Evolutionary conservation across 2,888 invertebrate genomes (phyloP), one percentile per base, ranked within the genome.

Genomic region (Netelia melanura): DNA sequence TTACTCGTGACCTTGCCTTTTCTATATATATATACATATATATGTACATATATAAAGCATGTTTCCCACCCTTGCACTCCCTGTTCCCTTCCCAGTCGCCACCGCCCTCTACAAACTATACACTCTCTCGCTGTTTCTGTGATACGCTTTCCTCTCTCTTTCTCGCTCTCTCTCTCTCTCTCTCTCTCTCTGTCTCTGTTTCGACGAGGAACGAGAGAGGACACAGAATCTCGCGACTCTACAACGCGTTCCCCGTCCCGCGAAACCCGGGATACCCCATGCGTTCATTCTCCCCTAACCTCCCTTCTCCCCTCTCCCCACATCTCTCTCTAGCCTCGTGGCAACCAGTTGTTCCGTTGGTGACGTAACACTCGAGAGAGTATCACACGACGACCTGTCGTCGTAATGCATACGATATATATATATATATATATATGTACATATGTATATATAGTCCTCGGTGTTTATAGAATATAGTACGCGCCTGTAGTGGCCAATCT

Each of bases 281-380:
- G 94, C 93, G 89, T 91, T 92, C 77, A 76, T 80, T 71, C 74
- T 67, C 43, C 81, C 84, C 76, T 58, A 67, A 56, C 52, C 67
- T 30, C 74, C 65, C 52, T 70, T 76, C 76, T 9, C 30, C 9
- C 70, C 30, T 54, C 83, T 17, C 21, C 71, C 76, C 65, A 3
- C 5, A 5, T 30, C 30, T 30, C 30, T 5, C 30, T 30, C 30
- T 30, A 30, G 30, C 80, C 48, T 71, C 84, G 72, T 75, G 87
- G 85, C 90, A 95, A 93, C 74, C 95, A 95, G 93, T 94, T 95
- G 93, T 95, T 95, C 91, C 95, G 89, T 90, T 89, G 90, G 90
- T 91, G 91, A 91, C 91, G 91, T 91, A 90, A 91, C 89, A 72
- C 83, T 54, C 62, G 83, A 25, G 71, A 83, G 88, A 86, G 85